Evolutionary conservation across 2,113 vertebrate species (phyloP), one percentile per base, ranked within the genome.

Genomic region (Mastomys natalensis): DNA sequence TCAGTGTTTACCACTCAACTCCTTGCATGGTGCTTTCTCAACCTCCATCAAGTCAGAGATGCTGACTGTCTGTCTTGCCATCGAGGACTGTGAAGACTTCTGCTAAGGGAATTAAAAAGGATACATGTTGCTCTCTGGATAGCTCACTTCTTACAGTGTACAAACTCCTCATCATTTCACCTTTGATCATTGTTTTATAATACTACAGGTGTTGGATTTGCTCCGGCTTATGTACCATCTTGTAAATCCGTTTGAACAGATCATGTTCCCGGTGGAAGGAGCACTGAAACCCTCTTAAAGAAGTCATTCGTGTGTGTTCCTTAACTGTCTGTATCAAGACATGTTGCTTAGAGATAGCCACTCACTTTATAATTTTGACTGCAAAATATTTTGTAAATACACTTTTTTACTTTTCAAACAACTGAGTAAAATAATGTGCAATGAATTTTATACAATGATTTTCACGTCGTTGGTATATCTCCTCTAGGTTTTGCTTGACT

Each of bases 401-500:
- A 99, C 98, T 99, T 99, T 99, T 99, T 99, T 99, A 99, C 99
- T 99, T 99, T 99, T 99, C 98, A 99, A 98, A 99, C 98, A 98
- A 98, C 98, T 98, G 97, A 99, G 98, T 98, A 99, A 99, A 98
- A 99, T 98, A 99, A 99, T 97, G 99, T 99, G 99, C 99, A 99
- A 99, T 99, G 98, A 98, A 98, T 99, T 99, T 99, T 99, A 98
- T 99, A 99, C 98, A 98, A 99, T 98, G 97, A 98, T 98, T 99
- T 98, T 98, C 98, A 98, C 98, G 98, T 98, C 95, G 97, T 98
- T 98, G 98, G 98, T 99, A 98, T 98, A 98, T 98, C 98, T 98
- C 98, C 98, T 98, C 98, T 98, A 88, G 97, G 98, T 99, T 99
- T 98, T 98, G 98, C 99, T 98, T 97, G 98, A 98, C 98, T 99